phyloP scores from a whole-genome alignment of 2,113 vertebrate species.

The Calonectris borealis region DNA sequence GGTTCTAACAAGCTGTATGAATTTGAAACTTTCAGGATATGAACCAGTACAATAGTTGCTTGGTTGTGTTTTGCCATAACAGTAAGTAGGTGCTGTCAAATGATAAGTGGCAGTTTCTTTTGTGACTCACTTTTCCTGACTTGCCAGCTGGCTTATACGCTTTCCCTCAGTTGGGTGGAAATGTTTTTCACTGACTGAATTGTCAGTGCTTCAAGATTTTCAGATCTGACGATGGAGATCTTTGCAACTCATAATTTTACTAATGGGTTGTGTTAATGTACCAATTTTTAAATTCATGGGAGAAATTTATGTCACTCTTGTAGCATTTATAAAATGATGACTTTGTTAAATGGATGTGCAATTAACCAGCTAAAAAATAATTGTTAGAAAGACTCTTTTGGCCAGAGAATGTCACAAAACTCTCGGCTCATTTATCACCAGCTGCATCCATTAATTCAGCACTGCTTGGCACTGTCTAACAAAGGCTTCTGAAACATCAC shows the following conservation, averaged over 20 bases:
- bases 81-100: slow-evolving; percentile 66
- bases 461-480: slow-evolving; percentile 54
- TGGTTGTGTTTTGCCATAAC: slow-evolving; percentile 58
- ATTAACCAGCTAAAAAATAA: slow-evolving; percentile 72
- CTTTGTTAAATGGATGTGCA: slow-evolving; percentile 73
- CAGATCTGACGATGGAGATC: slow-evolving; percentile 39
- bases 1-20: not conserved
- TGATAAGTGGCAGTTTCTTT: slow-evolving; percentile 60
- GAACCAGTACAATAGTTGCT: slow-evolving; percentile 45
- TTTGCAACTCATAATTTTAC: slow-evolving; percentile 65
- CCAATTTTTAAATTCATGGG: slow-evolving; percentile 53
- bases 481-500: slow-evolving; percentile 24
- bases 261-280: slow-evolving; percentile 51
- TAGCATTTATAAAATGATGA: slow-evolving; percentile 69
- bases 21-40: slow-evolving; percentile 31
- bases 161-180: slow-evolving; percentile 43
- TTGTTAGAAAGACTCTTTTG: slow-evolving; percentile 71
- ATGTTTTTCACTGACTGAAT: slow-evolving; percentile 61
- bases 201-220: slow-evolving; percentile 45
- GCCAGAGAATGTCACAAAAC: slow-evolving; percentile 62
- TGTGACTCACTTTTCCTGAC: slow-evolving; percentile 45
- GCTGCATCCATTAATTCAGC: slow-evolving; percentile 60
- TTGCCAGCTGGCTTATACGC: slow-evolving; percentile 33
- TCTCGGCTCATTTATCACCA: slow-evolving; percentile 67
- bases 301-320: slow-evolving; percentile 67